A percentile compares a stretch with the other conserved stretches of the same genome.
These are phyloP conservation scores for Pseudomugil gertrudae DNA, from an alignment of 2,797 vertebrate species.

Conservation along the genomic window DNA sequence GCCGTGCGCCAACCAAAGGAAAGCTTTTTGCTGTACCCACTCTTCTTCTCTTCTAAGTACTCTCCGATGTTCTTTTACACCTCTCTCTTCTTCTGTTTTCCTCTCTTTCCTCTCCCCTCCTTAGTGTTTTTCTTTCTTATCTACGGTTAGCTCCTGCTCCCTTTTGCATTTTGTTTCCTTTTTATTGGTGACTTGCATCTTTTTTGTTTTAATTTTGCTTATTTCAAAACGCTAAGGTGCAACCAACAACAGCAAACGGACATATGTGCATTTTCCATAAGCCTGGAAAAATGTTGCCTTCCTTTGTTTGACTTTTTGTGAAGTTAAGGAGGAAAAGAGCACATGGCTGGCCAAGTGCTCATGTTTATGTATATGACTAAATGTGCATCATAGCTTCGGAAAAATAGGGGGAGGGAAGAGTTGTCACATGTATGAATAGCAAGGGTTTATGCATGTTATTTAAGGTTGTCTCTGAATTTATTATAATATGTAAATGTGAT, in stretches of 20 bases:
- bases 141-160: conserved; percentile 22
- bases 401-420: conserved; percentile 24
- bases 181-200: conserved; percentile 45
- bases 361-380: conserved; percentile 44
- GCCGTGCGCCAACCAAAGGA: conserved; percentile 67
- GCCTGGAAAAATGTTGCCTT: neutral
- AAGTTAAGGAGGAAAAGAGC: conserved; percentile 33
- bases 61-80: conserved; percentile 44
- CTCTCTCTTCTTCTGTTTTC: conserved; percentile 20
- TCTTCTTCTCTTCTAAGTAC: conserved; percentile 57
- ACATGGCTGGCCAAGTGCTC: conserved; percentile 39
- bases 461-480: conserved; percentile 22
- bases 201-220: conserved; percentile 8
- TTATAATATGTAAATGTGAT: conserved; percentile 20
- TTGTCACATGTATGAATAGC: conserved; percentile 42
- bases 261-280: conserved; percentile 40
- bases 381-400: conserved; percentile 39
- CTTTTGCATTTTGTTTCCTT: conserved; percentile 18
- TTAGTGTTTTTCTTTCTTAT: conserved; percentile 27
- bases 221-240: conserved; percentile 15
- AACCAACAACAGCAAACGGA: conserved; percentile 24
- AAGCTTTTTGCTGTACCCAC: conserved; percentile 77
- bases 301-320: conserved; percentile 11
- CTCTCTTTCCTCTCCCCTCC: conserved; percentile 14
- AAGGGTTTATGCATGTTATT: conserved; percentile 23